Evolutionary conservation across 1,140 invertebrate genomes (phyloP).

Genomic region (Bombus waltoni): DNA sequence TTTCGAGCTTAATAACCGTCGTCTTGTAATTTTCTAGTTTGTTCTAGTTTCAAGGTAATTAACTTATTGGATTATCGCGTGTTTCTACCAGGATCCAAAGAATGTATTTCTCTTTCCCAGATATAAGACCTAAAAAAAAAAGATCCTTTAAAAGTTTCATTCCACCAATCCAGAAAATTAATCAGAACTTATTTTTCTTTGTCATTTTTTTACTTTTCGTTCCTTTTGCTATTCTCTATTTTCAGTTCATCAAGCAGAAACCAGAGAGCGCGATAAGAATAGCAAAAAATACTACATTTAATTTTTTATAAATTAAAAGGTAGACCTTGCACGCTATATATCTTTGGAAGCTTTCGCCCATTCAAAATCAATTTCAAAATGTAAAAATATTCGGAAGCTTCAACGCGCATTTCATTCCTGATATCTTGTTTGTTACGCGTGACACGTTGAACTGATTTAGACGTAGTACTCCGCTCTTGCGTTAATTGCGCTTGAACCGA

Average conservation of each 20-base stretch:
- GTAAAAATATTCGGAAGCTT: not conserved
- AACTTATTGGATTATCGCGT: slow-evolving; percentile 49
- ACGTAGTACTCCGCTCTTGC: not conserved
- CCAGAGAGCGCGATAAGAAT: not conserved
- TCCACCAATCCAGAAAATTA: not conserved
- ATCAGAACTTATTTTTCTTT: not conserved
- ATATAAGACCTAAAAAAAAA: not conserved
- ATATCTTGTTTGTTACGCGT: not conserved
- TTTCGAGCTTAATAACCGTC: slow-evolving; percentile 50
- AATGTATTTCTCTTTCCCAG: not conserved
- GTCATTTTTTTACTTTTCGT: not conserved
- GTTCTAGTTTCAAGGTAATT: slow-evolving; percentile 49
- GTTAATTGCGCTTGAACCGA: not conserved
- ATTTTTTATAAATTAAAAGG: not conserved
- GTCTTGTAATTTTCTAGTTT: slow-evolving; percentile 47
- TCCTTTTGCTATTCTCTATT: not conserved
- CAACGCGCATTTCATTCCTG: no score
- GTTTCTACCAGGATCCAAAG: not conserved
- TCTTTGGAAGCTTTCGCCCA: not conserved
- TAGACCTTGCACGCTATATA: not conserved
- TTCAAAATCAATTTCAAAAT: not conserved
- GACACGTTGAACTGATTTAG: not conserved
- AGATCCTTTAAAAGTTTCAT: not conserved
- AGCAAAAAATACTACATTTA: not conserved
- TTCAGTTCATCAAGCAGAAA: not conserved